A percentile compares a stretch with the other conserved stretches of the same genome.
Conservation (phyloP, 2,888 invertebrate species). For the Sialis lutaria region DNA sequence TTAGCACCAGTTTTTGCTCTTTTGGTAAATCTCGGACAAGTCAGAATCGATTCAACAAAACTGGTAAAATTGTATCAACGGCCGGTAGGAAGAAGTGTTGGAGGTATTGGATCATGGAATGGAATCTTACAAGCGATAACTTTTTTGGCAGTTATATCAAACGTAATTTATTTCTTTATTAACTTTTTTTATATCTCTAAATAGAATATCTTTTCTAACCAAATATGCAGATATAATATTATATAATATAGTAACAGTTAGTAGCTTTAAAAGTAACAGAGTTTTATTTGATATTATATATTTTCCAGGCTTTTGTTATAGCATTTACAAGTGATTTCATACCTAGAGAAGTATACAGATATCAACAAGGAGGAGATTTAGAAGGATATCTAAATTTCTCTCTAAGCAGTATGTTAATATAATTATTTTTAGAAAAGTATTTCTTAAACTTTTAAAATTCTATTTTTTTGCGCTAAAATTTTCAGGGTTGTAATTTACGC, state of each 20-base stretch:
- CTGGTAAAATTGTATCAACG: conserved; percentile 14
- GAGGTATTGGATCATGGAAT: conserved; percentile 19
- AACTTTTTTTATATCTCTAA: neutral
- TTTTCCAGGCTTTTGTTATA: conserved; percentile 19
- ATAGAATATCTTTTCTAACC: conserved; percentile 1
- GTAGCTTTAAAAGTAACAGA: too few species aligned
- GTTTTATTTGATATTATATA: too few species aligned
- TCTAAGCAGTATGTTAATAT: conserved; percentile 15
- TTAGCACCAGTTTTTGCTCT: conserved; percentile 45
- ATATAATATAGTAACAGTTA: too few species aligned
- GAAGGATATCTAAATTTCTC: conserved; percentile 14
- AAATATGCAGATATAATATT: too few species aligned
- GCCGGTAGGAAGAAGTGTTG: conserved; percentile 13
- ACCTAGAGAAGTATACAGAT: conserved; percentile 12
- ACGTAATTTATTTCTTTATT: conserved; percentile 14
- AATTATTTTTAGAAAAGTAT: neutral
- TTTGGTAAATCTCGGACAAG: conserved; percentile 41
- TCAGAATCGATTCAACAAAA: conserved; percentile 22
- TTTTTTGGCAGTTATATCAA: conserved; percentile 18
- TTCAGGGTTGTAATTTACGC: too few species aligned
- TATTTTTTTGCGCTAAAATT: too few species aligned
- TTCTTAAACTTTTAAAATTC: neutral
- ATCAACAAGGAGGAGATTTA: conserved; percentile 5
- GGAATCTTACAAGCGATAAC: conserved; percentile 18
- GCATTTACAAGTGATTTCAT: conserved; percentile 18